These are phyloP conservation scores for Urophycis tenuis DNA, from an alignment of 2,797 vertebrate species.

Conservation along the genomic window DNA sequence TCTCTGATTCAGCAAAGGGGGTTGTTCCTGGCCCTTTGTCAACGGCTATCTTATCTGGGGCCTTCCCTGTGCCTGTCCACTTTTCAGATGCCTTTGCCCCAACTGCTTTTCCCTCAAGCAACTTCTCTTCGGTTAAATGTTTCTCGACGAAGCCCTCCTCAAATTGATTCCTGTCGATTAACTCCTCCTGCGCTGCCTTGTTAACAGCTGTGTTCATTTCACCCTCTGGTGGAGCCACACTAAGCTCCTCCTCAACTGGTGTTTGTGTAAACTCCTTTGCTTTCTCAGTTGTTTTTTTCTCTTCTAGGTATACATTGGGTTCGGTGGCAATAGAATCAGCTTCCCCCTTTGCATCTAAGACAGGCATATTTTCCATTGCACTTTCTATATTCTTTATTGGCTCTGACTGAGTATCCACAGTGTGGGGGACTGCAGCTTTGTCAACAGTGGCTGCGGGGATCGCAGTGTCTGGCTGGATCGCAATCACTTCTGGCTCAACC, in stretches of 20 bases:
- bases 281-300: slow-evolving; percentile 19
- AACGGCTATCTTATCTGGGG: slow-evolving; percentile 22
- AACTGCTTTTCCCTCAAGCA: background rate
- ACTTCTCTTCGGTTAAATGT: background rate
- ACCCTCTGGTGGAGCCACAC: background rate
- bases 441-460: background rate
- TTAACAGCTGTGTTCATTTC: slow-evolving; percentile 31
- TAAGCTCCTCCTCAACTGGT: background rate
- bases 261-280: slow-evolving; percentile 17
- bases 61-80: background rate
- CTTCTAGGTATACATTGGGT: background rate
- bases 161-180: background rate
- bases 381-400: background rate
- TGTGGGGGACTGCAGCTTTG: slow-evolving; percentile 18
- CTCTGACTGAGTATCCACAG: background rate
- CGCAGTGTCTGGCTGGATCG: background rate
- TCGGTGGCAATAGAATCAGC: slow-evolving; percentile 10
- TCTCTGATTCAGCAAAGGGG: slow-evolving; percentile 25
- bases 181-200: slow-evolving; percentile 23
- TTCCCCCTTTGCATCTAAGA: background rate
- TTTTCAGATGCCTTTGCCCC: slow-evolving; percentile 15
- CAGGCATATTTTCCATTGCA: slow-evolving; percentile 17
- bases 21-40: slow-evolving; percentile 18
- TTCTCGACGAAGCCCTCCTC: background rate
- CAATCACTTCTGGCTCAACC: slow-evolving; percentile 24